Percentiles rank a stretch among this genome's conserved stretches.
Evolutionary conservation across 2,113 vertebrate species (phyloP).

Genomic region (Electrona antarctica): DNA sequence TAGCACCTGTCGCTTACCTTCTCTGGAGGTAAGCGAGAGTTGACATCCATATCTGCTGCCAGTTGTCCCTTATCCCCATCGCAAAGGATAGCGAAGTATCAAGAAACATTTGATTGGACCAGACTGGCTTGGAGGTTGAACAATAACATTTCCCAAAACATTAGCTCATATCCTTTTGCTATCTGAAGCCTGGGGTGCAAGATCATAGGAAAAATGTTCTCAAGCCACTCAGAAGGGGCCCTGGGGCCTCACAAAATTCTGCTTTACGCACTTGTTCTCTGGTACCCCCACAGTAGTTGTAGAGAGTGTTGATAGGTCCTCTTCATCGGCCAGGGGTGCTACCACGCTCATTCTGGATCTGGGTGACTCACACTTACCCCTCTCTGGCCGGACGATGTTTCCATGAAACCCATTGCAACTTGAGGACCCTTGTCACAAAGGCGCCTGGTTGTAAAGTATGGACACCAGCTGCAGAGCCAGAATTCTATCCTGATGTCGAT

Average conservation of each 20-base stretch:
- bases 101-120: constrained; percentile 13
- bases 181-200: constrained; percentile 43
- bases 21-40: neutral
- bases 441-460: neutral
- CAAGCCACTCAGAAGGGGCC: constrained; percentile 49
- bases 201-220: constrained; percentile 68
- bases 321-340: constrained; percentile 41
- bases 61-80: neutral
- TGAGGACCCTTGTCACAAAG: neutral
- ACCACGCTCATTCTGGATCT: constrained; percentile 30
- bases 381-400: neutral
- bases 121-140: constrained; percentile 4
- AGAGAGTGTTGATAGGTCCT: constrained; percentile 54
- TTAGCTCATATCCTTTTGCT: constrained; percentile 72
- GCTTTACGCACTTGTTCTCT: constrained; percentile 40
- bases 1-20: neutral
- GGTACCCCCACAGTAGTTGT: constrained; percentile 48
- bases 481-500: neutral
- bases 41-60: neutral
- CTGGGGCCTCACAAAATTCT: constrained; percentile 43
- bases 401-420: neutral
- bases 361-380: constrained; percentile 63
- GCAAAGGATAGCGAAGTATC: neutral
- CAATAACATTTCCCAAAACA: constrained; percentile 53
- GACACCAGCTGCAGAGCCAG: neutral